phyloP scores from a whole-genome alignment of 1,140 invertebrate species.

The Arctopsyche grandis region DNA sequence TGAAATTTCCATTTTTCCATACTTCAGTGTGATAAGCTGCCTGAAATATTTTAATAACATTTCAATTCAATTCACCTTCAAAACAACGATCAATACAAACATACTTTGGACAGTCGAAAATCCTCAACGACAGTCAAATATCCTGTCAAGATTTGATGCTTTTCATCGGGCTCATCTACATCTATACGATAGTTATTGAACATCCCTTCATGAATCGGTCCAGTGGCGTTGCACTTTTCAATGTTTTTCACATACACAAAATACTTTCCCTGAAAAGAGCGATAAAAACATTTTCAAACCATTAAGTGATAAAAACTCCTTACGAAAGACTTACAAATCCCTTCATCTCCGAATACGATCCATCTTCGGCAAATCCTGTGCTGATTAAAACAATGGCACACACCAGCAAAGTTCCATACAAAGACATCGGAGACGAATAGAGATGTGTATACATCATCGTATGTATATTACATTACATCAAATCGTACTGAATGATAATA shows the following conservation, averaged over 20 bases:
- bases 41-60: background rate
- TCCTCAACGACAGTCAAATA: background rate
- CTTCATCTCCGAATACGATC: too few relatives aligned
- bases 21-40: background rate
- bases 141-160: background rate
- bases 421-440: too few relatives aligned
- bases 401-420: too few relatives aligned
- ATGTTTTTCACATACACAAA: background rate
- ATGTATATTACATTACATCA: too few relatives aligned
- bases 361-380: background rate
- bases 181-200: background rate
- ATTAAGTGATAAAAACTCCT: background rate
- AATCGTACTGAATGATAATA: too few relatives aligned
- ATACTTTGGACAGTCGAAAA: background rate
- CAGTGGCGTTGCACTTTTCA: background rate
- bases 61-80: too few relatives aligned
- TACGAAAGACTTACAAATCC: slow-evolving; percentile 11
- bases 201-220: background rate
- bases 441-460: too few relatives aligned
- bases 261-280: background rate
- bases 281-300: background rate
- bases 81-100: background rate
- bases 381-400: background rate
- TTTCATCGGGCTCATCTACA: background rate
- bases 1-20: background rate